phyloP scores from a whole-genome alignment of 64 coral and sea anemone genomes.

The Acropora yongei region DNA sequence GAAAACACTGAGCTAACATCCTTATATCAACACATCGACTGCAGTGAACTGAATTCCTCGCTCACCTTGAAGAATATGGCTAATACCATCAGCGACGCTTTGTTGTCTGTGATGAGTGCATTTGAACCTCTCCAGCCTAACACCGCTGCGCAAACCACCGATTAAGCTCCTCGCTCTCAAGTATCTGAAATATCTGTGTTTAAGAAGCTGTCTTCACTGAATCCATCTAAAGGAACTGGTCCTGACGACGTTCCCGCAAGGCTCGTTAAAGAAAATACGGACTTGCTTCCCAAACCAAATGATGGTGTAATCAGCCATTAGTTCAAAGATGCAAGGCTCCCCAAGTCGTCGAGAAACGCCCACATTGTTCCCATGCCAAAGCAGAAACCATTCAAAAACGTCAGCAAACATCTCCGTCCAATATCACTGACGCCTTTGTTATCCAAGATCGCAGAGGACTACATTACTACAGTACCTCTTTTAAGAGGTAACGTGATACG shows the following conservation, averaged over 20 bases:
- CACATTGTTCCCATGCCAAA: slow-evolving; percentile 2
- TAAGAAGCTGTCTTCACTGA: slow-evolving; percentile 3
- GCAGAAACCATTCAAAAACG: not conserved
- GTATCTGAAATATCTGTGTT: slow-evolving; percentile 14
- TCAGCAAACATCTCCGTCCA: slow-evolving; percentile 32
- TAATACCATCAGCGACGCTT: slow-evolving; percentile 9
- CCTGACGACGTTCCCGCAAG: not conserved
- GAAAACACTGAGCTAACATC: too few relatives aligned
- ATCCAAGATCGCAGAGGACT: slow-evolving; percentile 27
- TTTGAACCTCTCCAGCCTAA: slow-evolving; percentile 18
- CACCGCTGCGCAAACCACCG: not conserved
- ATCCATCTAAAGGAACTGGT: slow-evolving; percentile 24
- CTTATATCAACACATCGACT: too few relatives aligned
- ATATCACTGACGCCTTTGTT: slow-evolving; percentile 30
- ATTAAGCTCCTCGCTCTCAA: not conserved
- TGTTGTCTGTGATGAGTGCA: not conserved
- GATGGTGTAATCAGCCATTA: not conserved
- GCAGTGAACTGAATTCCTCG: too few relatives aligned
- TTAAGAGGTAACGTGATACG: too few relatives aligned
- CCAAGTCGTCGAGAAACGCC: slow-evolving; percentile 8
- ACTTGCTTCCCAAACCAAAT: slow-evolving; percentile 9
- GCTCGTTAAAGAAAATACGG: slow-evolving; percentile 23
- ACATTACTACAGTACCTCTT: too few relatives aligned
- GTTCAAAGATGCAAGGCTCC: slow-evolving; percentile 7
- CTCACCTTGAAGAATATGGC: too few relatives aligned